Evolutionary conservation across 2,797 vertebrate genomes (phyloP), one percentile per base, ranked within the genome.

Genomic region (Paedocypris micromegethes): DNA sequence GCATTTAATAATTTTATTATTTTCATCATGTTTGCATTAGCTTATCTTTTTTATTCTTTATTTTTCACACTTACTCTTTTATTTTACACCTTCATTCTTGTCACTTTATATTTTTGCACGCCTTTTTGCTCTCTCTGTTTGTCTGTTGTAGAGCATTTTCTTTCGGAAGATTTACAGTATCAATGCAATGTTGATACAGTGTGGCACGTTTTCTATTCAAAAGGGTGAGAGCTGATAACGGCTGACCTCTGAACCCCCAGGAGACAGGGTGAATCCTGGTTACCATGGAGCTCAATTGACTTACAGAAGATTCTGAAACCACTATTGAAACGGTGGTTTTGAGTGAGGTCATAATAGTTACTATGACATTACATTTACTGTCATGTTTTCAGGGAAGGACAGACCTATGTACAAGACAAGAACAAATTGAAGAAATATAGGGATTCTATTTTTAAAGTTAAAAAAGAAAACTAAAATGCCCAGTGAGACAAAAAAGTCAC

Each of bases 181-280:
- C 9, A 76, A 77, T 72, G 76, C 62, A 67, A 75, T 75, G 58
- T 75, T 77, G 72, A 81, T 78, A 64, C 58, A 60, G 50, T 68
- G 58, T 72, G 77, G 78, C 75, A 73, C 42, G 43, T 68, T 72
- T 61, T 61, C 71, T 75, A 74, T 57, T 51, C 72, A 75, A 73
- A 65, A 68, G 56, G 44, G 62, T 43, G 62, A 60, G 59, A 69
- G 46, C 65, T 70, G 44, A 66, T 60, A 72, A 76, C 43, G 59
- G 73, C 67, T 79, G 73, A 80, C 73, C 75, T 75, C 73, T 65
- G 64, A 70, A 55, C 64, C 51, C 37, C 67, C 9, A 44, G 64
- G 55, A 64, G 68, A 66, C 39, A 47, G 58, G 64, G 68, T 66
- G 70, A 54, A 64, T 62, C 68, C 46, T 8, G 42, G 80, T 75